Evolutionary conservation across 2,797 vertebrate genomes (phyloP).

Genomic region (Melanotaenia trifasciata): DNA sequence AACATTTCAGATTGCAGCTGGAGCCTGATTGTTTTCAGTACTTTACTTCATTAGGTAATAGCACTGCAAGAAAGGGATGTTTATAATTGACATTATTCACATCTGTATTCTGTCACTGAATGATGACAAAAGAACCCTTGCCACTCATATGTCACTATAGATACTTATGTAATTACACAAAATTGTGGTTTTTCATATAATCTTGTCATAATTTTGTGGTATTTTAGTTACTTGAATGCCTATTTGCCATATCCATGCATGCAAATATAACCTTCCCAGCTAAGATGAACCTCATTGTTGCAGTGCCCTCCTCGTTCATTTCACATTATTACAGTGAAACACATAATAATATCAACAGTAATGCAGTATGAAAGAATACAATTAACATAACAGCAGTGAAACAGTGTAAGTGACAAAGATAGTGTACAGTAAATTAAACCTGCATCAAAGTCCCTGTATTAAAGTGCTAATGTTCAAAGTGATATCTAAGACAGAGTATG

Average conservation of each 20-base stretch:
- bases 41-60: constrained; percentile 72
- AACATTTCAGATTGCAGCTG: constrained; percentile 37
- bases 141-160: background rate
- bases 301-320: no score
- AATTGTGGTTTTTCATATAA: background rate
- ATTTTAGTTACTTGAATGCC: background rate
- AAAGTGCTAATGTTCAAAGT: no score
- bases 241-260: background rate
- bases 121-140: constrained; percentile 27
- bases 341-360: no score
- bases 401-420: no score
- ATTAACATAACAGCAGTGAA: no score
- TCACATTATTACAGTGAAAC: no score
- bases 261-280: background rate
- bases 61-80: constrained; percentile 41
- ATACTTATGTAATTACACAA: constrained; percentile 5
- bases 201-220: background rate
- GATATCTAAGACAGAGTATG: no score
- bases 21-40: constrained; percentile 42
- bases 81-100: constrained; percentile 46
- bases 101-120: constrained; percentile 13
- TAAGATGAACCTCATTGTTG: no score
- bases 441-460: no score
- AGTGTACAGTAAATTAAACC: no score
- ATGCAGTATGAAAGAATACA: no score